A percentile compares a stretch with the other conserved stretches of the same genome.
phyloP scores from a whole-genome alignment of 2,797 vertebrate genomes.

The Cryptoprocta ferox region DNA sequence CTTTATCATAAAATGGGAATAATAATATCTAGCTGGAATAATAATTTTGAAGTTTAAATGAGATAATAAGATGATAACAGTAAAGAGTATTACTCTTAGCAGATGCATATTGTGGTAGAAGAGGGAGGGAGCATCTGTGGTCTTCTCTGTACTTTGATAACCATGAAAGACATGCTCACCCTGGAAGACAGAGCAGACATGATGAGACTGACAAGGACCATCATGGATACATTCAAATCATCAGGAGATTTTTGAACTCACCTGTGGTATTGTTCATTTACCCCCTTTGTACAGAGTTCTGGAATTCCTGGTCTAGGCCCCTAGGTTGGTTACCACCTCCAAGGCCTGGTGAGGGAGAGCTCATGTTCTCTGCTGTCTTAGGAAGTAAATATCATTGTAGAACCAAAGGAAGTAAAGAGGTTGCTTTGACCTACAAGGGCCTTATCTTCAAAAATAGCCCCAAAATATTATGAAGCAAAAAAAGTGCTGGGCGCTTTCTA shows the following conservation, averaged over 20 bases:
- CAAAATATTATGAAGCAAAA: slow-evolving; percentile 29
- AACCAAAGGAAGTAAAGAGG: not conserved
- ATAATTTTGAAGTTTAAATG: not conserved
- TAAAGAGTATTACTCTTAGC: not conserved
- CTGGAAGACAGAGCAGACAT: not conserved
- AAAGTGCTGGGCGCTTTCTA: not conserved
- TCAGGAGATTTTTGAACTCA: not conserved
- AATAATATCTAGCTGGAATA: not conserved
- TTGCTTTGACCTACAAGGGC: not conserved
- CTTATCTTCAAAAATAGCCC: not conserved
- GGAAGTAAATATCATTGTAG: not conserved
- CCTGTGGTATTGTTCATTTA: not conserved
- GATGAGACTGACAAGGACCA: not conserved
- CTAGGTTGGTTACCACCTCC: not conserved
- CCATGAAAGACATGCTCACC: not conserved
- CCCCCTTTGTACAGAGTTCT: not conserved
- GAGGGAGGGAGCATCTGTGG: not conserved
- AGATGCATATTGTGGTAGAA: not conserved
- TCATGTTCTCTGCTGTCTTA: not conserved
- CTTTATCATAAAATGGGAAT: not conserved
- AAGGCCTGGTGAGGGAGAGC: not conserved
- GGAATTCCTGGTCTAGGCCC: not conserved
- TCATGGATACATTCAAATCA: not conserved
- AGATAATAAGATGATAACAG: not conserved
- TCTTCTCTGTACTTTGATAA: not conserved